phyloP scores from a whole-genome alignment of 1,140 invertebrate species.

The Saccostrea glomerata region DNA sequence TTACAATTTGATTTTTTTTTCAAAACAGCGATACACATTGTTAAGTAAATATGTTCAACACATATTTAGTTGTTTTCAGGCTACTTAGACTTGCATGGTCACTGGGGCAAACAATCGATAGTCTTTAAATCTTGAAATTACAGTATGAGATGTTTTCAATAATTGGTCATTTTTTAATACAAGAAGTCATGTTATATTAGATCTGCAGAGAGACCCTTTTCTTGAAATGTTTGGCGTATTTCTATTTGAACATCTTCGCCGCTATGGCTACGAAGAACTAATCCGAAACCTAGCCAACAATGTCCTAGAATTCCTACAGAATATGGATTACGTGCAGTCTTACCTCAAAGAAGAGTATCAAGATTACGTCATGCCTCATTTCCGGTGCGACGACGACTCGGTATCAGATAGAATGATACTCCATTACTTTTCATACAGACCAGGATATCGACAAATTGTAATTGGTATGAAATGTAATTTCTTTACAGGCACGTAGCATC shows the following conservation, averaged over 20 bases:
- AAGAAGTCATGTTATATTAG: conserved; percentile 54
- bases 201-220: conserved; percentile 60
- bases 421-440: conserved; percentile 65
- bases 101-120: no score
- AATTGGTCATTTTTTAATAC: no score
- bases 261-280: conserved; percentile 66
- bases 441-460: conserved; percentile 62
- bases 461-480: conserved; percentile 51
- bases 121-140: no score
- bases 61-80: no score
- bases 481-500: background rate
- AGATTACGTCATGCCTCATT: conserved; percentile 66
- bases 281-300: conserved; percentile 66
- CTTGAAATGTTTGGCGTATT: conserved; percentile 65
- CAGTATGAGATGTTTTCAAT: no score
- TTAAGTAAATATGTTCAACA: no score
- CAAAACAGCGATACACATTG: no score
- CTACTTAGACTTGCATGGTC: no score
- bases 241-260: conserved; percentile 59
- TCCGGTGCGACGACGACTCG: conserved; percentile 68
- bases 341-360: conserved; percentile 63
- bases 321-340: conserved; percentile 66
- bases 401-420: conserved; percentile 66
- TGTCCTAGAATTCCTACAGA: conserved; percentile 69
- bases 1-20: no score